Percentiles rank a stretch among this genome's conserved stretches.
These are phyloP conservation scores for Belgica antarctica DNA, from an alignment of 2,888 invertebrate species.

Conservation along the genomic window DNA sequence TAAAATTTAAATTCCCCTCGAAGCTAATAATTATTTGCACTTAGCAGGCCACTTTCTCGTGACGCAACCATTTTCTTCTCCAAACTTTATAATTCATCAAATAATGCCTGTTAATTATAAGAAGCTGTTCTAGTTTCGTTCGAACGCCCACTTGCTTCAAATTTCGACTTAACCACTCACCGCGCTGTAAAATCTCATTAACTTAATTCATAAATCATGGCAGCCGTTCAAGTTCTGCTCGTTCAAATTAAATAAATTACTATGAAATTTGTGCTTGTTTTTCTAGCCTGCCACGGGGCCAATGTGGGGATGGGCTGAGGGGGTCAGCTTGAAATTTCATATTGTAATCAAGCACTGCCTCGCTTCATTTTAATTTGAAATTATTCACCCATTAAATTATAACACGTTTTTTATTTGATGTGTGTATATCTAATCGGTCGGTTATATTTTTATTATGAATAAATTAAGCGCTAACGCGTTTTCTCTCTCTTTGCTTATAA, in stretches of 20 bases:
- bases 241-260: slow-evolving; percentile 14
- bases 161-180: background rate
- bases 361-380: slow-evolving; percentile 40
- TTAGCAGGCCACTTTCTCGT: too few species aligned
- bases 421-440: slow-evolving; percentile 42
- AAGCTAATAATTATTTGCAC: too few species aligned
- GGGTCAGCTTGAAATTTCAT: background rate
- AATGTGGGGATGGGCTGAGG: background rate
- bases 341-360: background rate
- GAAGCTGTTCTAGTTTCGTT: background rate
- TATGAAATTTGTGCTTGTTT: slow-evolving; percentile 8
- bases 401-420: slow-evolving; percentile 29
- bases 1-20: too few species aligned
- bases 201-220: slow-evolving; percentile 29
- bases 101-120: too few species aligned
- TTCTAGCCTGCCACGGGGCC: too few species aligned
- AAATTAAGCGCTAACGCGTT: slow-evolving; percentile 4
- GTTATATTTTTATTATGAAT: slow-evolving; percentile 41
- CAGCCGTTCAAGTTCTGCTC: slow-evolving; percentile 14
- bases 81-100: too few species aligned
- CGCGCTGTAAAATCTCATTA: slow-evolving; percentile 37
- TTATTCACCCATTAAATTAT: slow-evolving; percentile 40
- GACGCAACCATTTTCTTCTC: too few species aligned
- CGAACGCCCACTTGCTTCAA: background rate
- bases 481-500: background rate